Percentiles rank a stretch among this genome's conserved stretches.
Conservation (phyloP, 2,797 vertebrate genomes). For the Hemitrygon akajei region DNA sequence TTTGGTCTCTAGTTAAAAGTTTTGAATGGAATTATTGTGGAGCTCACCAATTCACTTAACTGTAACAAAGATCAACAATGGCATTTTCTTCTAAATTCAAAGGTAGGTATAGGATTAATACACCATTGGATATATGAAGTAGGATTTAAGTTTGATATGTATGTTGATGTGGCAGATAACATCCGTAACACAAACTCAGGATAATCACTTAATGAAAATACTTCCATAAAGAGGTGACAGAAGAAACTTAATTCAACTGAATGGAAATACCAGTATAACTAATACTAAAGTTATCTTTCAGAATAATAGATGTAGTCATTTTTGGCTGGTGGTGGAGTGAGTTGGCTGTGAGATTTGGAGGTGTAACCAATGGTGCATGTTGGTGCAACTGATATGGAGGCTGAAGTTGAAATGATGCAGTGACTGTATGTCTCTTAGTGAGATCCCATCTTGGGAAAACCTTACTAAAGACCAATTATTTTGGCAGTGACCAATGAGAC, state of each 20-base stretch:
- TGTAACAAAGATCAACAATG: not conserved
- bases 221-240: not conserved
- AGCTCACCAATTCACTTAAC: not conserved
- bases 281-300: not conserved
- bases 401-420: too few species aligned
- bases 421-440: too few species aligned
- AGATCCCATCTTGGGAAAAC: too few species aligned
- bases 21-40: not conserved
- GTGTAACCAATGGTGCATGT: too few species aligned
- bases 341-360: too few species aligned
- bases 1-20: not conserved
- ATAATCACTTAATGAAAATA: conserved; percentile 6
- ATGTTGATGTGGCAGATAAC: not conserved
- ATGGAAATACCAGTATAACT: not conserved
- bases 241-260: not conserved
- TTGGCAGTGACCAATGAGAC: too few species aligned
- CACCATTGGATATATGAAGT: not conserved
- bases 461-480: too few species aligned
- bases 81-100: not conserved
- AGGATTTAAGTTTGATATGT: not conserved
- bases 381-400: too few species aligned
- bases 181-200: not conserved
- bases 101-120: not conserved
- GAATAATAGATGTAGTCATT: not conserved
- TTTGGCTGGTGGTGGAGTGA: too few species aligned